Evolutionary conservation across 2,888 invertebrate species (phyloP).

Genomic region (Drosophila nr. perissopoda): DNA sequence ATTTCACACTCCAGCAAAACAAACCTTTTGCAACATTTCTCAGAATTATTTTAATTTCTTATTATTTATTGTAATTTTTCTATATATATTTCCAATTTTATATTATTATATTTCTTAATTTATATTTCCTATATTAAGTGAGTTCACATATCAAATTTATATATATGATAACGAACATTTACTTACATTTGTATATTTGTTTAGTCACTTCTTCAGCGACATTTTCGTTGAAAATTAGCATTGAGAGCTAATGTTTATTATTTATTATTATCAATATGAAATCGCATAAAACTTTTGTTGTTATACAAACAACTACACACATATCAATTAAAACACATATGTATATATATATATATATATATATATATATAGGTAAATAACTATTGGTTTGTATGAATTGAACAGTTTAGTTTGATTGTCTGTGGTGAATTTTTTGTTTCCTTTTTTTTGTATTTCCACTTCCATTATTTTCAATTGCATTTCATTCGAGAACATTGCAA

Average conservation of each 20-base stretch:
- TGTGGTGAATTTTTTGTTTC: background rate
- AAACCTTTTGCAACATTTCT: background rate
- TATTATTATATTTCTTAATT: background rate
- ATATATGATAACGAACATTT: background rate
- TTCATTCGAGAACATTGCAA: slow-evolving; percentile 16
- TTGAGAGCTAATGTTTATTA: background rate
- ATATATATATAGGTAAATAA: background rate
- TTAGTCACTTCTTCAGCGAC: background rate
- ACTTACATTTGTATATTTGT: background rate
- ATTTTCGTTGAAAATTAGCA: background rate
- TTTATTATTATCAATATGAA: background rate
- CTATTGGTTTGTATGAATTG: background rate
- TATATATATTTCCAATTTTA: background rate
- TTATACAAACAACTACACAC: background rate
- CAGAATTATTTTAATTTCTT: background rate
- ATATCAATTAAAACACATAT: background rate
- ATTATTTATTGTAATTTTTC: background rate
- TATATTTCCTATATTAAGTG: background rate
- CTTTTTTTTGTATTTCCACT: slow-evolving; percentile 13
- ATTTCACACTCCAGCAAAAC: background rate
- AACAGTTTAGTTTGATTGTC: background rate
- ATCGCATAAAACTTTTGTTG: background rate
- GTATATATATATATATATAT: background rate
- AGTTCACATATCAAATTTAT: background rate
- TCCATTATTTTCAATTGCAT: slow-evolving; percentile 34